Base-by-base conservation (phyloP, 2,113 vertebrate genomes). In the Paedocypris sp. region DNA sequence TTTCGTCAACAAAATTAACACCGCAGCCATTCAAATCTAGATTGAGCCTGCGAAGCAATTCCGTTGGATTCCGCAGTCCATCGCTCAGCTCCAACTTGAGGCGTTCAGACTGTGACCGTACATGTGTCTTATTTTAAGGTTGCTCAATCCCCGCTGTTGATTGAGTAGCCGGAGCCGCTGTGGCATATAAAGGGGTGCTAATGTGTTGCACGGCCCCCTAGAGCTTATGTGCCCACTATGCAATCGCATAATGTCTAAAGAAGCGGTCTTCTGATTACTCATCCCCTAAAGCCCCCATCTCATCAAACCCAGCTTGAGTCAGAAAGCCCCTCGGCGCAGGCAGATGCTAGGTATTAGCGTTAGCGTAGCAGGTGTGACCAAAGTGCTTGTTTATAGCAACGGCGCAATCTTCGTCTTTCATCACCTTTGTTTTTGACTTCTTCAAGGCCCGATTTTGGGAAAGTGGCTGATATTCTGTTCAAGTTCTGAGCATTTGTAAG, bases 301-400 rank as follows among this genome's bases (percentile, higher is more conserved):
- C 54, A 45, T 58, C 39, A 45, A 45, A 43, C 43, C 19, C 39
- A 43, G 54, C 39, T 58, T 3, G 26, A 42, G 39, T 43, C 39
- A 58, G 32, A 53, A 58, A 10, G 16, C 43, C 52, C 36, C 15
- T 45, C 12, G 12, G 18, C 54, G 15, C 54, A 31, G 26, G 54
- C 54, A 58, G 39, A 43, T 43, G 54, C 16, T 43, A 15, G 38
- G 10, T 32, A 41, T 56, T 56, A 41, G 41, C 26, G 25, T 36
- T 41, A 28, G 39, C 52, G 41, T 41, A 28, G 41, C 36, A 56
- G 52, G 36, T 41, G 22, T 56, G 52, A 41, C 22, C 35, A 28
- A 12, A 43, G 43, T 43, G 23, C 42, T 43, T 36, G 18, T 22
- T n/a, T 45, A 16, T 22, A 43, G 18, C 39, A 15, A 28, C 6